Conservation (phyloP, 2,888 invertebrate species). For the Psylliodes chrysocephalus region DNA sequence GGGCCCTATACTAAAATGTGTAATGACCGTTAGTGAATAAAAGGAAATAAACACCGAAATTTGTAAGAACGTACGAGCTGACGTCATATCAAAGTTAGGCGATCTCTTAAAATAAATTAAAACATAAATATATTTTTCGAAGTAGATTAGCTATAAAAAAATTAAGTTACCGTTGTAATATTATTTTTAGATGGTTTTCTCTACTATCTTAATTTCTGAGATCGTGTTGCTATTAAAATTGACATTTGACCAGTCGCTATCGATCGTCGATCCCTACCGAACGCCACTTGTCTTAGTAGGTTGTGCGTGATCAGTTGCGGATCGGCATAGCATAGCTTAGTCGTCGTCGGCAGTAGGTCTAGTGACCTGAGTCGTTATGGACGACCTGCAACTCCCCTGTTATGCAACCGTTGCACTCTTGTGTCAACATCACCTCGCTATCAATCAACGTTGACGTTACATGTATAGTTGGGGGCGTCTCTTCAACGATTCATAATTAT, state of each 20-base stretch:
- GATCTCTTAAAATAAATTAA: too few relatives aligned
- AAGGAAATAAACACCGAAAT: too few relatives aligned
- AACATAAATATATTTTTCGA: too few relatives aligned
- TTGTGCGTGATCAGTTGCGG: conserved; percentile 59
- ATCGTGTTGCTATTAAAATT: background rate
- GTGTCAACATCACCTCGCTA: conserved; percentile 55
- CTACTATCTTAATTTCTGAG: too few relatives aligned
- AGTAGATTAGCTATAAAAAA: too few relatives aligned
- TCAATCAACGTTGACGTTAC: conserved; percentile 45
- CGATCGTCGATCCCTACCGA: conserved; percentile 2
- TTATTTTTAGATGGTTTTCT: too few relatives aligned
- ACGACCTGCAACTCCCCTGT: conserved; percentile 57
- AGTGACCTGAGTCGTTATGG: conserved; percentile 58
- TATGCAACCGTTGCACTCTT: conserved; percentile 57
- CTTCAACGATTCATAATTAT: conserved; percentile 37
- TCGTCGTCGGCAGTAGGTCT: conserved; percentile 53
- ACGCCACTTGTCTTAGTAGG: conserved; percentile 28
- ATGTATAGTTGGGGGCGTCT: conserved; percentile 35
- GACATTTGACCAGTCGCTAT: background rate
- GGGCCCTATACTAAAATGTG: too few relatives aligned
- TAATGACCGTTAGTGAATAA: too few relatives aligned
- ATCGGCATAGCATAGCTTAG: conserved; percentile 13
- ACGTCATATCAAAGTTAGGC: too few relatives aligned
- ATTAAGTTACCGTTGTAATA: too few relatives aligned
- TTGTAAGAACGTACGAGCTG: too few relatives aligned